Evolutionary conservation across 2,113 vertebrate species (phyloP).

Genomic region (Brachyistius frenatus): DNA sequence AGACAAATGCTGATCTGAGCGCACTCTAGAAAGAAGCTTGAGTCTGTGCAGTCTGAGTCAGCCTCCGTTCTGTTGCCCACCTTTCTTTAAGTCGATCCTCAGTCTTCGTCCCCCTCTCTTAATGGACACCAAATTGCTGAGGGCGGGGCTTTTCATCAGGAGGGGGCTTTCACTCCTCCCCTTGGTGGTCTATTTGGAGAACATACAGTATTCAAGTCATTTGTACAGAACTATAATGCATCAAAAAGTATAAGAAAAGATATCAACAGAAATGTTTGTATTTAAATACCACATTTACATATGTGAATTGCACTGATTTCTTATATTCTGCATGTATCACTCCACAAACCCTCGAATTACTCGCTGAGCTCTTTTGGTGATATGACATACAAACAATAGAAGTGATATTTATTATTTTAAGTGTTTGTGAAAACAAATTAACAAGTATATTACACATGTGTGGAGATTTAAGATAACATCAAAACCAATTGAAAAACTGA

Average conservation of each 20-base stretch:
- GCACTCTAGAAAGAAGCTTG: neutral
- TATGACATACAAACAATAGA: neutral
- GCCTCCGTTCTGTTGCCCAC: constrained; percentile 73
- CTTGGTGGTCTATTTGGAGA: constrained; percentile 68
- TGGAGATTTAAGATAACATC: too few relatives aligned
- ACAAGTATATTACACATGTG: neutral
- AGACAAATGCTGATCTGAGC: neutral
- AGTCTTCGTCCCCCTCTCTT: constrained; percentile 91
- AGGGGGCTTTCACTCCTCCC: constrained; percentile 77
- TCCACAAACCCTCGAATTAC: too few relatives aligned
- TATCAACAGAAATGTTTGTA: neutral
- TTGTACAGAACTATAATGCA: neutral
- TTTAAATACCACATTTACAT: neutral
- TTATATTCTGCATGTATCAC: too few relatives aligned
- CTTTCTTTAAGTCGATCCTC: constrained; percentile 96
- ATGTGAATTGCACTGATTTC: too few relatives aligned
- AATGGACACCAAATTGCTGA: constrained; percentile 88
- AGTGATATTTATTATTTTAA: neutral
- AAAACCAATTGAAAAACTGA: too few relatives aligned
- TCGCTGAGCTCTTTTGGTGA: neutral
- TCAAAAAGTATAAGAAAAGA: neutral
- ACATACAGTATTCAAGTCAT: neutral
- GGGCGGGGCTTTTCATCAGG: constrained; percentile 83
- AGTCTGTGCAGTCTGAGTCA: neutral
- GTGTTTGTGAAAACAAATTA: neutral